Conservation (phyloP, 1,140 invertebrate species). For the Drosophila gunungcola region DNA sequence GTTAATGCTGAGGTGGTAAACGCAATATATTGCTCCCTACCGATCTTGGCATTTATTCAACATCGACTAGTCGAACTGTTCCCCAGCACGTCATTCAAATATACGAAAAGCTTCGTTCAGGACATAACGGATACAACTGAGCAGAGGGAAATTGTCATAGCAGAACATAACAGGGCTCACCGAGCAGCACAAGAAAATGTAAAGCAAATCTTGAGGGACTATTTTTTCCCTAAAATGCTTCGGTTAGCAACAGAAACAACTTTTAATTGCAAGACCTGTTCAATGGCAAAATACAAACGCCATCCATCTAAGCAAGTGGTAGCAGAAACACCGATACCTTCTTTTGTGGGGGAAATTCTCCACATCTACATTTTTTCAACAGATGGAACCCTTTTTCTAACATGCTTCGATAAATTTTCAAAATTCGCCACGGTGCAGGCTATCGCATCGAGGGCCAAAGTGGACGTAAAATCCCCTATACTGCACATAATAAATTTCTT, state of each 20-base stretch:
- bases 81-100: background rate
- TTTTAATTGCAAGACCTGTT: background rate
- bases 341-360: background rate
- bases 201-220: too few species aligned
- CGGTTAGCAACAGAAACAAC: constrained; percentile 1
- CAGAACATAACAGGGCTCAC: background rate
- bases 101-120: background rate
- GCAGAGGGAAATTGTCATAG: background rate
- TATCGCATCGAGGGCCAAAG: too few species aligned
- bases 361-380: constrained; percentile 6
- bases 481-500: too few species aligned
- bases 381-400: too few species aligned
- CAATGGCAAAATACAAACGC: constrained; percentile 7
- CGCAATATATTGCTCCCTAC: background rate
- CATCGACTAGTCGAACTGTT: background rate
- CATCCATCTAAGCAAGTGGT: constrained; percentile 2
- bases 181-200: background rate
- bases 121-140: constrained; percentile 1
- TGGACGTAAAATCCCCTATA: too few species aligned
- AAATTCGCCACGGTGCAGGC: constrained; percentile 2
- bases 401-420: background rate
- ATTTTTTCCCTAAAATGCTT: constrained; percentile 9
- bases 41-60: constrained; percentile 3
- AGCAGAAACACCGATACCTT: too few species aligned
- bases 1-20: background rate